Evolutionary conservation across 2,113 vertebrate genomes (phyloP).

Genomic region (Gadus macrocephalus): DNA sequence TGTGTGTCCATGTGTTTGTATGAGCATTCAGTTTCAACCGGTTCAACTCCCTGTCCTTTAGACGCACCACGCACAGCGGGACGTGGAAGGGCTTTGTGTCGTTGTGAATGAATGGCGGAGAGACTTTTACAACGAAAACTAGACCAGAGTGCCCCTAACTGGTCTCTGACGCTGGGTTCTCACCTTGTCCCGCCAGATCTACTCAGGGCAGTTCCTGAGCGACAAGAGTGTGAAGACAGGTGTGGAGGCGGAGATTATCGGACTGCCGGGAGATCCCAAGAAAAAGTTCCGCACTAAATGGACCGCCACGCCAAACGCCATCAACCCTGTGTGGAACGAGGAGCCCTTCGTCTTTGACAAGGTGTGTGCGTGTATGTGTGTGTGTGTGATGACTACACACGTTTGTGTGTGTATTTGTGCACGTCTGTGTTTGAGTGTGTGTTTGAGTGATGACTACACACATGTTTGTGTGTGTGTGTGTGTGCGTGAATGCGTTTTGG

Average conservation of each 20-base stretch:
- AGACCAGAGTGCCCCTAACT: neutral
- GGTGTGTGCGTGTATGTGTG: slow-evolving; percentile 61
- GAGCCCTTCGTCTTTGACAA: slow-evolving; percentile 97
- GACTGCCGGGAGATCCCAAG: slow-evolving; percentile 90
- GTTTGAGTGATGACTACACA: too few species aligned
- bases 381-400: neutral
- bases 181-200: slow-evolving; percentile 71
- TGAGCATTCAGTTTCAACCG: too few species aligned
- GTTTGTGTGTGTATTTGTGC: neutral
- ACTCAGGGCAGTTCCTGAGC: slow-evolving; percentile 93
- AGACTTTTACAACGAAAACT: too few species aligned
- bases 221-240: slow-evolving; percentile 89
- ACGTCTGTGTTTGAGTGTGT: neutral
- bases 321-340: slow-evolving; percentile 97
- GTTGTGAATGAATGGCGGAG: too few species aligned
- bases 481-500: neutral
- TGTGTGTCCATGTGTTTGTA: neutral
- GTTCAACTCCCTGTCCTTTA: too few species aligned
- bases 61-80: too few species aligned
- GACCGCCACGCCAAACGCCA: slow-evolving; percentile 81
- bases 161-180: neutral
- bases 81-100: too few species aligned
- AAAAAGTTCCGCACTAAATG: slow-evolving; percentile 91
- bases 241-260: slow-evolving; percentile 92
- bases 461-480: neutral